Conservation (phyloP, 2,888 invertebrate genomes). For the Euclidia mi region DNA sequence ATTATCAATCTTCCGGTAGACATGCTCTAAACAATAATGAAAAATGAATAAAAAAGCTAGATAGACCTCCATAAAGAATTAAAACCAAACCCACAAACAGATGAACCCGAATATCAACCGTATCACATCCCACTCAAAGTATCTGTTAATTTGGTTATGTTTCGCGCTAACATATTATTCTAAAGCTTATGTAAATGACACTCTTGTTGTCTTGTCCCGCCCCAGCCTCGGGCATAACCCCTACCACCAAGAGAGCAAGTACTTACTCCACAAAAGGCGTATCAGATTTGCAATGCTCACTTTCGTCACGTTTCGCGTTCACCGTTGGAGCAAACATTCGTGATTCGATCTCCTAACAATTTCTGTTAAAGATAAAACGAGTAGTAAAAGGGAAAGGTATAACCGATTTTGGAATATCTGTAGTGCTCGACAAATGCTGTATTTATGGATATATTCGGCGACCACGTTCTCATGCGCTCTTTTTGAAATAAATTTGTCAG, state of each 20-base stretch:
- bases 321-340: slow-evolving; percentile 45
- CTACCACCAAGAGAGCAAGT: slow-evolving; percentile 9
- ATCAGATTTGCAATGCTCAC: slow-evolving; percentile 48
- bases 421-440: too few species aligned
- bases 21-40: too few species aligned
- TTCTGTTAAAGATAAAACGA: slow-evolving; percentile 37
- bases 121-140: too few species aligned
- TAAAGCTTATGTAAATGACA: slow-evolving; percentile 10
- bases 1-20: too few species aligned
- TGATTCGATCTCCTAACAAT: slow-evolving; percentile 40
- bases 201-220: not conserved
- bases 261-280: slow-evolving; percentile 34
- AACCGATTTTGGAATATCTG: slow-evolving; percentile 24
- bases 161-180: slow-evolving; percentile 13
- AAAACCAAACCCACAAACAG: too few species aligned
- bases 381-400: slow-evolving; percentile 39
- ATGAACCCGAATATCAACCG: too few species aligned
- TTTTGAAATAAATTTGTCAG: too few species aligned
- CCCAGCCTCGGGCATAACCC: not conserved
- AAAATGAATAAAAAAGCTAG: too few species aligned
- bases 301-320: slow-evolving; percentile 29
- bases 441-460: too few species aligned
- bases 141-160: not conserved
- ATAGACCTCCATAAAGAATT: too few species aligned
- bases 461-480: too few species aligned